These are phyloP conservation scores for Regulus satrapa DNA, from an alignment of 2,113 vertebrate species.

Conservation along the genomic window DNA sequence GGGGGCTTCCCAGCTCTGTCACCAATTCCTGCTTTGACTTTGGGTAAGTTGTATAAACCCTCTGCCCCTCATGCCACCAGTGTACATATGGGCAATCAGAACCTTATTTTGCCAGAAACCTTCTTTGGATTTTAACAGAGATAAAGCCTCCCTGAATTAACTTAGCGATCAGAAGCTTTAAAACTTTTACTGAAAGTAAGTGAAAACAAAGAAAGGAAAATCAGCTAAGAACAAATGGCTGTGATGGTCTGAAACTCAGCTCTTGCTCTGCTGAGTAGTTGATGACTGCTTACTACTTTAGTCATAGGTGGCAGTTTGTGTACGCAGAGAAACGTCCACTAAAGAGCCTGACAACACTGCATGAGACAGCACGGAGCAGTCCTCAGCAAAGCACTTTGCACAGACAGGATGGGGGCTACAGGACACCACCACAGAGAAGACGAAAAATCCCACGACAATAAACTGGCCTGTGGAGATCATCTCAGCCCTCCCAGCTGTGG, in stretches of 20 bases:
- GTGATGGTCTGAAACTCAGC: not conserved
- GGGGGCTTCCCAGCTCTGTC: not conserved
- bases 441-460: not conserved
- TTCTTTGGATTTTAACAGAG: not conserved
- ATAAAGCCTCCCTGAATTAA: not conserved
- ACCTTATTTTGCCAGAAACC: not conserved
- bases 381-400: not conserved
- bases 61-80: not conserved
- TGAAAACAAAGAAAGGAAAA: not conserved
- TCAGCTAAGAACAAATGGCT: not conserved
- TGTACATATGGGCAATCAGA: not conserved
- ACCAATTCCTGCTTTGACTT: not conserved
- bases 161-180: not conserved
- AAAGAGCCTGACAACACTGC: not conserved
- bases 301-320: not conserved
- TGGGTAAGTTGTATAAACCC: not conserved
- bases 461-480: not conserved
- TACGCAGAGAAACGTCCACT: not conserved
- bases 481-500: not conserved
- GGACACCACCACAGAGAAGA: constrained; percentile 5
- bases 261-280: not conserved
- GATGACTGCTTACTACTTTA: not conserved
- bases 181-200: not conserved
- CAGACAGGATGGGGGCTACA: constrained; percentile 24
- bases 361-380: not conserved